Base-by-base conservation (phyloP, 2,113 vertebrate genomes). In the Dendropsophus ebraccatus region DNA sequence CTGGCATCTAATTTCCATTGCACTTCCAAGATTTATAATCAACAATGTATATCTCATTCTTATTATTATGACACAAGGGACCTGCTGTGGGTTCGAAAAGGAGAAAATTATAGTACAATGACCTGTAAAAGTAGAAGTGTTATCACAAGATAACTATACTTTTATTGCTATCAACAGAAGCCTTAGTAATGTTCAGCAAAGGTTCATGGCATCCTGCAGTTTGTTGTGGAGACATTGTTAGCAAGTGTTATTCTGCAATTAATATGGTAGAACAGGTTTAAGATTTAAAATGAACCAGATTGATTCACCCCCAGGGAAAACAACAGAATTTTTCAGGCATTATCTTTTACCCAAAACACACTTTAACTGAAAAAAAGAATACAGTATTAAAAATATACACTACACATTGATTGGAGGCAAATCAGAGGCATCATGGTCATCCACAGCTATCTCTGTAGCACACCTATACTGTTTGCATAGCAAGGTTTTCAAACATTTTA, bases 1-100 rank as follows among this genome's bases (percentile, higher is more conserved):
- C 12, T 84, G 69, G 70, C 52, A 25, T 60, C 69, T 84, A 0
- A 75, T 75, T 83, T 74, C 16, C 52, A 30, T 74, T 84, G 25
- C 32, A 60, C 70, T 52, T 74, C 32, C 45, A 54, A 37, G 30
- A 25, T 16, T 74, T 52, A 83, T 73, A 49, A 17, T 41, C 49
- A 41, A 50, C 49, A 37, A n/a, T 52, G 35, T 81, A 25, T 54
- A 11, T 45, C 23, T 28, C n/a, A 30, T 81, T 67, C 25, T 81
- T 70, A 67, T 67, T 67, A 75, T 49, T 49, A 30, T 54, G n/a
- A 52, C 47, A 77, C 25, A 32, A 32, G 74, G 49, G 49, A 52
- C 74, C 28, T 54, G 25, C 17, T 77, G 28, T 49, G 13, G 25
- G n/a, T 50, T 28, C 8, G 25, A 28, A 54, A 32, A 21, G 19